Base-by-base conservation (phyloP, 2,113 vertebrate species). In the Atherinomorus stipes region DNA sequence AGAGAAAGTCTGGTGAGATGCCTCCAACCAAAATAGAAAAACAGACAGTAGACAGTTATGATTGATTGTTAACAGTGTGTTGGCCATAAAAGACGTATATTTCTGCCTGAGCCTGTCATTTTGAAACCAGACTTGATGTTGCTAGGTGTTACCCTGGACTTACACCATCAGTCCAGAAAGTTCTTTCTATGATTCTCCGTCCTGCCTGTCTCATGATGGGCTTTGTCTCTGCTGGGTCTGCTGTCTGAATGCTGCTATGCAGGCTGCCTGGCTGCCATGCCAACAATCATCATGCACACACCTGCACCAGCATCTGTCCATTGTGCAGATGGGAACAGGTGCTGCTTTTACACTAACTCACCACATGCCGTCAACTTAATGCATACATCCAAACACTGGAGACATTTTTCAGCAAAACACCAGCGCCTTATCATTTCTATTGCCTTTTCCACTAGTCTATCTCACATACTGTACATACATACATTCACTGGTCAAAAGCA, bases 291-390 rank as follows among this genome's bases (percentile, higher is more conserved):
- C 83, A 74, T 65, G 21, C 79, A 77, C 83, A 74, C 94, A 95
- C 93, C 93, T 94, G 93, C 72, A 85, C 80, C 67, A 83, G 87
- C 90, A 87, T 93, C 93, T 93, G 93, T 93, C 84, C 70, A 9
- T 81, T 77, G 89, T 65, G 69, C 78, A 77, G 64, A 85, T 71
- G 83, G 88, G 91, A 90, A 88, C 91, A 91, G 90, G 90, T 90
- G 89, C 76, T 65, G 76, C 79, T 13, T 90, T 88, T 80, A 78
- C 73, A 90, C 85, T 86, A 85, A 66, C 80, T 75, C 74, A 56
- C 40, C 61, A 63, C 42, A 37, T 71, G 70, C 70, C 3, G 56
- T 78, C 67, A 78, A 76, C 71, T 77, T 81, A 74, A 89, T 66
- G 72, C 74, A 58, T 53, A 22, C 85, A 73, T 34, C 69, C 7